Base-by-base conservation (phyloP, 2,113 vertebrate species). In the Equus quagga region DNA sequence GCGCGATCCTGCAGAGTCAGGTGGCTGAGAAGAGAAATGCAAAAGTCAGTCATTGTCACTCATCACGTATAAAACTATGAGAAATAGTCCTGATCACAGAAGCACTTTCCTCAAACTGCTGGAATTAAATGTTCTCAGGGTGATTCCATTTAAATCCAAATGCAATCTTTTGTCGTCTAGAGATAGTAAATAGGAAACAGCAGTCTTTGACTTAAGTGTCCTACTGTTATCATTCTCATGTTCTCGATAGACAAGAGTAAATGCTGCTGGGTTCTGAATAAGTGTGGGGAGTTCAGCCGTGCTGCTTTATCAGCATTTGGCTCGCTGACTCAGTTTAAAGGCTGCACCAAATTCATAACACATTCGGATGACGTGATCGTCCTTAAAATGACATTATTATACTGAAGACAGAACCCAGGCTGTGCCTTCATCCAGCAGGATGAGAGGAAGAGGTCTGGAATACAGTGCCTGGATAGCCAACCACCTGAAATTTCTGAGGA, bases 401-500 rank as follows among this genome's bases (percentile, higher is more conserved):
- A 3, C 58, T 23, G 5, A 82, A 92, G 65, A 49, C 33, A 36
- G 67, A 91, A 28, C 41, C 18, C 46, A 36, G 56, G 21, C 5
- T 69, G 13, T 15, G n/a, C 8, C 76, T 56, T n/a, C 1, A 0
- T 10, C 23, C 19, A 9, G n/a, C 3, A 54, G 56, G 46, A 11
- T 19, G 10, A 51, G 56, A 75, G 24, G 11, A 79, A n/a, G 44
- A 69, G n/a, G 17, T 5, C 44, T 31, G 41, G 49, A 65, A 73
- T 18, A 18, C 2, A 8, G 15, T 0, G 3, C 23, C 28, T 23
- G 78, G 31, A 54, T 8, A 33, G 15, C 33, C 94, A 81, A 18
- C 11, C 60, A 31, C 19, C 23, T 7, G 9, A 19, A n/a, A 44
- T 92, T 69, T 75, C 44, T 10, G 7, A 58, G 44, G 62, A 69